Base-by-base conservation (phyloP, 2,888 invertebrate genomes). In the Torymus tubicola region DNA sequence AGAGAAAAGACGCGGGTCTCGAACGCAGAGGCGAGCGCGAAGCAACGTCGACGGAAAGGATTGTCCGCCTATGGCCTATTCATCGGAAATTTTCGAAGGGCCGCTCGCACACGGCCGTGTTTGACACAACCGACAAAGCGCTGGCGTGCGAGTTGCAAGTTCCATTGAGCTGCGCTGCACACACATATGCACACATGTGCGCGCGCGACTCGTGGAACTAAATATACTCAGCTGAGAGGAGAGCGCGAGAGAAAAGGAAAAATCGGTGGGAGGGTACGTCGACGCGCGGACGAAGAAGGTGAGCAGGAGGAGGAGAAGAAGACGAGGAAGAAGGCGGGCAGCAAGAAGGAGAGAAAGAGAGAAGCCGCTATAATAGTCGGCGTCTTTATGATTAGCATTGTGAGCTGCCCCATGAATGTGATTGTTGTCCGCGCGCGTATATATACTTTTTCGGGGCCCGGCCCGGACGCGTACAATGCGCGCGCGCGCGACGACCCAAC, bases 361-460 rank as follows among this genome's bases (percentile, higher is more conserved):
- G 83, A 86, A 85, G 85, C 86, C 85, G 87, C 86, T 87, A 88
- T 89, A 90, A 90, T 88, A 88, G 89, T 87, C 89, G 89, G 90
- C 89, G 89, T 90, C 90, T 90, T 89, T 89, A 89, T 88, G 90
- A 90, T 90, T 90, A 90, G 90, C 89, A 90, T 90, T 90, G 90
- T 89, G 88, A 86, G 87, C 85, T 83, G 69, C 86, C 85, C 89
- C 88, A 89, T 90, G 90, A 90, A 90, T 90, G 90, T 89, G 89
- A 90, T 90, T 89, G 89, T 90, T 90, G 89, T 89, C 87, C 87
- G 87, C 87, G 12, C n/a, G 24, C 31, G 5, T 24, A 14, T 63
- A 24, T 68, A 16, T 57, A 42, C 24, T 64, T 64, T 78, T 72
- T 72, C 53, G 71, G 24, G 24, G 5, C 24, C 61, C n/a, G 16